Base-by-base conservation (phyloP, 2,888 invertebrate species). In the Holacanthella duospinosa region DNA sequence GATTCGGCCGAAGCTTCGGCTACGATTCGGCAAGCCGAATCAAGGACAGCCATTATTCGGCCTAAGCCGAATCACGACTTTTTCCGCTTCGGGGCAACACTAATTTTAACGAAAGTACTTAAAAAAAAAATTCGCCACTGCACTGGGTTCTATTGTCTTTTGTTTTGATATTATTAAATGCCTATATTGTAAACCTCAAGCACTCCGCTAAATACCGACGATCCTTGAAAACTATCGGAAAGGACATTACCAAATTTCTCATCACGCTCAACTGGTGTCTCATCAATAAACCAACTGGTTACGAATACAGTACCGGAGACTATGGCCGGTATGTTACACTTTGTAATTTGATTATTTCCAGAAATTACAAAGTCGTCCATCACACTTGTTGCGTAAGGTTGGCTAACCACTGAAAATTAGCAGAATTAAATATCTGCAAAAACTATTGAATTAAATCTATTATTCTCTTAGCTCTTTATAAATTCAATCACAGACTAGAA, bases 321-420 rank as follows among this genome's bases (percentile, higher is more conserved):
- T 77, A 86, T 86, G 70, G 85, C 85, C 6, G 86, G 86, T 68
- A 87, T 85, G 71, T 84, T 85, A 79, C 86, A 87, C 76, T 86
- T 86, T 64, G 86, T 77, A 59, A 86, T 82, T 1, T 85, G 86
- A 55, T 85, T 83, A 79, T 86, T 87, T 66, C 86, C 86, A 62
- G 84, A 80, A 72, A 87, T 86, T 59, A 86, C 86, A 77, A 86
- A 86, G 76, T 86, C 86, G 72, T 85, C 85, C 74, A 85, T 78
- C 73, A 86, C 85, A 78, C 86, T 86, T 56, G 86, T 84, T 74
- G 84, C 84, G 77, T 86, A 86, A 75, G 81, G 82, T 77, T 86
- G 86, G 77, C 85, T 84, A 58, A 86, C 86, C 74, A 86, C 86
- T 86, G 79, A 48, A 48, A 48, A 21, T n/a, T 48, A 4, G n/a